Conservation (phyloP, 1,140 invertebrate species). For the Drosophila sulfurigaster region DNA sequence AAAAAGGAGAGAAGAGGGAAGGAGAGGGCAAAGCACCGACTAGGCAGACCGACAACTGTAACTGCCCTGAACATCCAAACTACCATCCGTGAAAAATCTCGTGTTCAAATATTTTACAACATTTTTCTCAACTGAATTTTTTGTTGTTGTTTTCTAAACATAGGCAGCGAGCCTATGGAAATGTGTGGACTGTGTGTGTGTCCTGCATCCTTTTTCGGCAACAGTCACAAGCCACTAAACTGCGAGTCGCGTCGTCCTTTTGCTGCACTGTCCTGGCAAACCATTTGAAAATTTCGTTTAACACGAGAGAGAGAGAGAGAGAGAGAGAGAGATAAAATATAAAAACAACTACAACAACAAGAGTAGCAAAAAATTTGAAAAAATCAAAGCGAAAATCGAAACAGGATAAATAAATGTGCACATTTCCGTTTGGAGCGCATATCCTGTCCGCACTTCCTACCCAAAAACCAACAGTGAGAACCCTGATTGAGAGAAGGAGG, state of each 20-base stretch:
- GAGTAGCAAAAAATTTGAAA: slow-evolving; percentile 31
- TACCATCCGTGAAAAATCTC: slow-evolving; percentile 82
- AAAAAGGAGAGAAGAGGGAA: not conserved
- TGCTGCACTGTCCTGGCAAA: slow-evolving; percentile 44
- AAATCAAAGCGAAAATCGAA: slow-evolving; percentile 81
- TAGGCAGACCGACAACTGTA: slow-evolving; percentile 38
- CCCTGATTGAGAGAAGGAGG: not conserved
- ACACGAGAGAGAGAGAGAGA: slow-evolving; percentile 21
- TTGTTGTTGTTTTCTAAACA: slow-evolving; percentile 46
- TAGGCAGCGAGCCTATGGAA: slow-evolving; percentile 20
- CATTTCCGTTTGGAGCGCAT: slow-evolving; percentile 81
- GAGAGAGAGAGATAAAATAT: slow-evolving; percentile 42
- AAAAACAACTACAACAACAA: slow-evolving; percentile 8
- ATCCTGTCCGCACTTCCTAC: slow-evolving; percentile 79
- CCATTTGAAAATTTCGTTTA: slow-evolving; percentile 71
- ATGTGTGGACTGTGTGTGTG: slow-evolving; percentile 5
- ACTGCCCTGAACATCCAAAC: slow-evolving; percentile 80
- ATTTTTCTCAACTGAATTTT: slow-evolving; percentile 48
- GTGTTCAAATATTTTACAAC: slow-evolving; percentile 83
- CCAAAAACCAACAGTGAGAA: slow-evolving; percentile 25
- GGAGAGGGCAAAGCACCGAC: not conserved
- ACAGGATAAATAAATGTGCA: slow-evolving; percentile 84
- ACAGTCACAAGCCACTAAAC: slow-evolving; percentile 70
- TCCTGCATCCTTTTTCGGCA: slow-evolving; percentile 22
- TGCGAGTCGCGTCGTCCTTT: slow-evolving; percentile 19